phyloP scores from a whole-genome alignment of 2,113 vertebrate genomes.

The Ptyas mucosa region DNA sequence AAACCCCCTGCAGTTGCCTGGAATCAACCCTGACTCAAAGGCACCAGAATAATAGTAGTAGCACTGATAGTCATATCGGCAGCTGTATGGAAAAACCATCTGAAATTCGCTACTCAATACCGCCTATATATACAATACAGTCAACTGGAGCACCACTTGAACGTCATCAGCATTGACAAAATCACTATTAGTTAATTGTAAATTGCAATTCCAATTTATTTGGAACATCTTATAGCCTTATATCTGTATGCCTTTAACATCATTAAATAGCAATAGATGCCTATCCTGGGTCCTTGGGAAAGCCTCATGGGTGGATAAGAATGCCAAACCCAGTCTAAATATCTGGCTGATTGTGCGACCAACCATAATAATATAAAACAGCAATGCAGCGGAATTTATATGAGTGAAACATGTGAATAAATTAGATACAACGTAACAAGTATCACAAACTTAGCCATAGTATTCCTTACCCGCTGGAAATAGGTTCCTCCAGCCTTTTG shows the following conservation, averaged over 20 bases:
- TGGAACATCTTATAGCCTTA: background rate
- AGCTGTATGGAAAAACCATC: background rate
- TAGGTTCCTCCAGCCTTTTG: conserved; percentile 74
- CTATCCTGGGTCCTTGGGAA: background rate
- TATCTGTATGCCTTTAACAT: background rate
- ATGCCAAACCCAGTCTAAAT: background rate
- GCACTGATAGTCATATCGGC: background rate
- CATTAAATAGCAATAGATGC: background rate
- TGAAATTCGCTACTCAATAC: background rate
- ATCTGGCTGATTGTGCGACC: background rate
- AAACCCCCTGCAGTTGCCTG: background rate
- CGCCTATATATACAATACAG: background rate
- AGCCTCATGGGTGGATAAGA: background rate
- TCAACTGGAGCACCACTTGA: background rate
- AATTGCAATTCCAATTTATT: background rate
- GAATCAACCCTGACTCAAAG: background rate
- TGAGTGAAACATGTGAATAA: background rate
- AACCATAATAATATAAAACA: background rate
- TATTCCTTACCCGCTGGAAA: conserved; percentile 78
- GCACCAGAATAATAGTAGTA: background rate
- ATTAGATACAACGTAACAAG: background rate
- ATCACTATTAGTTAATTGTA: background rate
- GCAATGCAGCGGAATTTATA: background rate
- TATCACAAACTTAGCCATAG: background rate
- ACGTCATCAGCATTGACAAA: background rate